Base-by-base conservation (phyloP, 2,113 vertebrate species). In the Protobothrops mucrosquamatus region DNA sequence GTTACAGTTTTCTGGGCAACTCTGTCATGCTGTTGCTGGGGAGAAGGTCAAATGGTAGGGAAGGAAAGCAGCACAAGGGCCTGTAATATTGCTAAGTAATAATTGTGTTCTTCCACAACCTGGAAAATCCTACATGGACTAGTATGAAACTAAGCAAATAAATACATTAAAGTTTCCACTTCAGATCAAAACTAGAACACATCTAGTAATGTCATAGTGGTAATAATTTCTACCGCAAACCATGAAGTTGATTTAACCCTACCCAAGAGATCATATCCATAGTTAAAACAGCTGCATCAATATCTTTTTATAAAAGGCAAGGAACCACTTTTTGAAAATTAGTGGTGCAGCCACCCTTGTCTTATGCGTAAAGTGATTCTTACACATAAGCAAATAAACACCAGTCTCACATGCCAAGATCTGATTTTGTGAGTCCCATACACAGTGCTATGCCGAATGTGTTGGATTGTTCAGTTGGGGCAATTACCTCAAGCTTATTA, bases 401-500 rank as follows among this genome's bases (percentile, higher is more conserved):
- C 14, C 29, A n/a, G 4, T 74, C 23, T 39, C 43, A 23, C 12
- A 22, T 92, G 24, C 10, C 26, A 48, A 23, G 46, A 18, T 54
- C n/a, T 52, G 12, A 81, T 4, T 89, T 54, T 55, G 11, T 89
- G 48, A 29, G 34, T 14, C n/a, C n/a, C 22, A 56, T 6, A 87
- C 24, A 6, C 29, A 87, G n/a, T 6, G 64, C 9, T 23, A 88
- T 69, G 26, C 22, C 48, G 59, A n/a, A 91, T 59, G 7, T 87
- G 24, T 61, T n/a, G 5, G 15, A 3, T 74, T 29, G 64, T 89
- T 93, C 54, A 81, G 23, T 54, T 91, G 81, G 57, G 39, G 7
- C 29, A 6, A 64, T 90, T 59, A 94, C 89, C 91, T 95, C 26
- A 2, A 51, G 39, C 22, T 95, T 95, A n/a, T 93, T 90, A 95